Conservation (phyloP, 2,797 vertebrate genomes). For the Rousettus madagascariensis region DNA sequence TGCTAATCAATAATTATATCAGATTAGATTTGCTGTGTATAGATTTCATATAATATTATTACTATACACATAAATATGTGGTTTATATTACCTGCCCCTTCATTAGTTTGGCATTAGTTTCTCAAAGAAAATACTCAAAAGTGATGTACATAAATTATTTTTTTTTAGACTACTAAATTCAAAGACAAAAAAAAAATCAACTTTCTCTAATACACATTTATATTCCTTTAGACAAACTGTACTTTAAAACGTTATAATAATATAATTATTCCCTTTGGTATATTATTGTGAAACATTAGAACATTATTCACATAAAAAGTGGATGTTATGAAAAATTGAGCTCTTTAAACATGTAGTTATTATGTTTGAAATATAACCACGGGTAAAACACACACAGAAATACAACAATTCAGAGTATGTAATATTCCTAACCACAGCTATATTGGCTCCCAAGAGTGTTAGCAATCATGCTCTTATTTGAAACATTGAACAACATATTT, state of each 20-base stretch:
- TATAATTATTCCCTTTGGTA: not conserved
- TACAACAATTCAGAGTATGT: not conserved
- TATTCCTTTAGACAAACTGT: not conserved
- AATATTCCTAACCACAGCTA: not conserved
- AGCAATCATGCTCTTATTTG: not conserved
- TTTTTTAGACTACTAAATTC: not conserved
- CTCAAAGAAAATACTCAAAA: not conserved
- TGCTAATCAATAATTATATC: not conserved
- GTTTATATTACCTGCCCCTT: not conserved
- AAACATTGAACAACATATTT: constrained; percentile 1
- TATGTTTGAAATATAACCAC: not conserved
- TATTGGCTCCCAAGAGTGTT: not conserved
- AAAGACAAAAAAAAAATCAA: not conserved
- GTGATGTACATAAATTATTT: not conserved
- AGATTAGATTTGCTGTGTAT: not conserved
- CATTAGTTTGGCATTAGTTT: not conserved
- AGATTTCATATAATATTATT: not conserved
- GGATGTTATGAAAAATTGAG: not conserved
- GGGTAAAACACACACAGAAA: not conserved
- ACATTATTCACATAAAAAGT: not conserved
- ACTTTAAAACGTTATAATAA: not conserved
- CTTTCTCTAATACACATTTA: not conserved
- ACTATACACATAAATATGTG: not conserved
- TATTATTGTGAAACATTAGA: not conserved
- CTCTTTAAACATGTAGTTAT: not conserved